Evolutionary conservation across 2,888 invertebrate genomes (phyloP).

Genomic region (Mylabris sibirica): DNA sequence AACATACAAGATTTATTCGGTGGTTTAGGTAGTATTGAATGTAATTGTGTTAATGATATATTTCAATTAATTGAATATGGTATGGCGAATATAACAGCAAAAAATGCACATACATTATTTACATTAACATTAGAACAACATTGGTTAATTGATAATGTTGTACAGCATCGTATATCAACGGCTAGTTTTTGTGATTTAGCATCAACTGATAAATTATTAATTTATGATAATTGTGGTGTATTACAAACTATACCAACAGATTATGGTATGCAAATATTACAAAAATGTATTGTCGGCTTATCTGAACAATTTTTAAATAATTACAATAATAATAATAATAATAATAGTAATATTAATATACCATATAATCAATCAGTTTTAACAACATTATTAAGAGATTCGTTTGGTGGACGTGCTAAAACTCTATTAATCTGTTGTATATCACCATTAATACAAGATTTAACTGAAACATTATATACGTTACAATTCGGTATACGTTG

Average conservation of each 20-base stretch:
- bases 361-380: conserved; percentile 72
- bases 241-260: conserved; percentile 66
- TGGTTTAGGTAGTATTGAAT: conserved; percentile 64
- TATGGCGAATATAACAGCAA: conserved; percentile 67
- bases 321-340: conserved; percentile 38
- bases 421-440: conserved; percentile 76
- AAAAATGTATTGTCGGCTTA: conserved; percentile 70
- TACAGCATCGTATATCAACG: conserved; percentile 76
- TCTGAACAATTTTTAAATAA: conserved; percentile 57
- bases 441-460: conserved; percentile 73
- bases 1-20: conserved; percentile 68
- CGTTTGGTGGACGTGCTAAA: conserved; percentile 79
- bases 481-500: conserved; percentile 73
- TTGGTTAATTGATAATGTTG: conserved; percentile 72
- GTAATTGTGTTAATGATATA: conserved; percentile 70
- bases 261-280: conserved; percentile 71
- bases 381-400: conserved; percentile 75
- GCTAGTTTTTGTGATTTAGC: conserved; percentile 77
- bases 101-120: conserved; percentile 71
- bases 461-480: conserved; percentile 74
- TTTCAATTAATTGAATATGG: conserved; percentile 76
- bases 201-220: conserved; percentile 64
- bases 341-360: conserved; percentile 45
- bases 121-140: conserved; percentile 79
- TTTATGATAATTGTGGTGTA: conserved; percentile 60